Evolutionary conservation across 2,888 invertebrate species (phyloP), one percentile per base, ranked within the genome.

Genomic region (Imbricaverruca yamaguchii): DNA sequence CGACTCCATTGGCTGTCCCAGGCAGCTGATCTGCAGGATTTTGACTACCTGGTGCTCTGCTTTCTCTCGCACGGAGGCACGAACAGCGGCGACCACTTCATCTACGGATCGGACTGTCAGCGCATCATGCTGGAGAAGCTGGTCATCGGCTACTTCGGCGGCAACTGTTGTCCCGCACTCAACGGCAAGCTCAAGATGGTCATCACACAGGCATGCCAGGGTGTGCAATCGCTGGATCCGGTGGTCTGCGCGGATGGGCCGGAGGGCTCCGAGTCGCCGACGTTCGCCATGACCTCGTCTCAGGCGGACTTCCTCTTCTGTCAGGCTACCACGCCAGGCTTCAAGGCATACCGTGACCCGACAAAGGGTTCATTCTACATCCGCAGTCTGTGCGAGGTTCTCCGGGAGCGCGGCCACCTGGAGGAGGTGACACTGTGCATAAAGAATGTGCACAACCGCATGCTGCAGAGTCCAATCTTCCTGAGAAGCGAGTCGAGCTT

Each of bases 291-390:
- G 6, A 18, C 65, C n/a, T 7, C n/a, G 8, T 1, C n/a, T 8
- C 65, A 11, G n/a, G 8, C 8, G 6, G 74, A 74, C 21, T 74
- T 74, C 21, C 53, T 74, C 53, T 74, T 74, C 53, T 74, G 74
- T 10, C 74, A 74, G 74, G 74, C 74, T 15, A 74, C 74, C 74
- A 74, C 74, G 6, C 74, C 74, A 15, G 74, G 74, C 21, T 53
- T 18, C 74, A 74, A 74, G 74, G 74, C 74, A 15, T 74, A 74
- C 74, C 74, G 74, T 1, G 74, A 74, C 74, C 53, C 74, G 9
- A 9, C 13, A 0, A n/a, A 55, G 1, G 74, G 74, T 55, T 74
- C 74, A 1, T 74, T 74, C 74, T 74, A 74, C 74, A 74, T 74
- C 55, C n/a, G 12, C 53, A n/a, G 74, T 11, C 55, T 74, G 53